A percentile compares a stretch with the other conserved stretches of the same genome.
These are phyloP conservation scores for Phymanthus crucifer DNA, from an alignment of 92 coral and sea anemone species.

Conservation along the genomic window DNA sequence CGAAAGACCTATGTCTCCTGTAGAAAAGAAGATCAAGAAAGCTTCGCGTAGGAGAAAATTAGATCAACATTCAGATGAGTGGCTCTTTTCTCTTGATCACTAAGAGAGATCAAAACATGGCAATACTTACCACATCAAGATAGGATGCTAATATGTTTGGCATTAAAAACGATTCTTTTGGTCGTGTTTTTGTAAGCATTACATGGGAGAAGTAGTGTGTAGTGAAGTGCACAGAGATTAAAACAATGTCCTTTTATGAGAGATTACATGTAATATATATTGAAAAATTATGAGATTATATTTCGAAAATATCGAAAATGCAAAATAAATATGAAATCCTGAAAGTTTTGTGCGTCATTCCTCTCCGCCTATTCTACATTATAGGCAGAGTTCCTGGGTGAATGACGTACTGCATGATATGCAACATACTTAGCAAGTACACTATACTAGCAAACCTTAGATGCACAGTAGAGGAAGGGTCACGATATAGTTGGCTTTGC, in stretches of 20 bases:
- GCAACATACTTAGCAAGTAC: too few relatives aligned
- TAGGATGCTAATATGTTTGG: not conserved
- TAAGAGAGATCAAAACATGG: not conserved
- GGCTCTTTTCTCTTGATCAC: constrained; percentile 43
- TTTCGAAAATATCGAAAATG: not conserved
- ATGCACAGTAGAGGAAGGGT: too few relatives aligned
- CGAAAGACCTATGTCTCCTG: constrained; percentile 45
- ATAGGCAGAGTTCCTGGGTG: too few relatives aligned
- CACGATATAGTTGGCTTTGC: too few relatives aligned
- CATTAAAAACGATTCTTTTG: too few relatives aligned
- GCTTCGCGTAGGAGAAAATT: constrained; percentile 44
- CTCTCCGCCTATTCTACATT: too few relatives aligned
- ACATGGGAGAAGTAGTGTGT: too few relatives aligned
- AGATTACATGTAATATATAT: not conserved
- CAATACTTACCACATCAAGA: not conserved
- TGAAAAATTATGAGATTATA: not conserved
- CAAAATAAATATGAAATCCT: not conserved
- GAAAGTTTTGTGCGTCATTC: not conserved
- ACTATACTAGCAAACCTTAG: too few relatives aligned
- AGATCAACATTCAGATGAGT: constrained; percentile 38
- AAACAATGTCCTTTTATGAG: not conserved
- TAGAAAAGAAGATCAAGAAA: constrained; percentile 52
- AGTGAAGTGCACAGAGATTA: not conserved
- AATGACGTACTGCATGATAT: too few relatives aligned
- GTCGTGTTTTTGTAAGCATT: too few relatives aligned